Percentiles rank a stretch among this genome's conserved stretches.
Conservation (phyloP, 2,797 vertebrate genomes). For the Bradypus variegatus region DNA sequence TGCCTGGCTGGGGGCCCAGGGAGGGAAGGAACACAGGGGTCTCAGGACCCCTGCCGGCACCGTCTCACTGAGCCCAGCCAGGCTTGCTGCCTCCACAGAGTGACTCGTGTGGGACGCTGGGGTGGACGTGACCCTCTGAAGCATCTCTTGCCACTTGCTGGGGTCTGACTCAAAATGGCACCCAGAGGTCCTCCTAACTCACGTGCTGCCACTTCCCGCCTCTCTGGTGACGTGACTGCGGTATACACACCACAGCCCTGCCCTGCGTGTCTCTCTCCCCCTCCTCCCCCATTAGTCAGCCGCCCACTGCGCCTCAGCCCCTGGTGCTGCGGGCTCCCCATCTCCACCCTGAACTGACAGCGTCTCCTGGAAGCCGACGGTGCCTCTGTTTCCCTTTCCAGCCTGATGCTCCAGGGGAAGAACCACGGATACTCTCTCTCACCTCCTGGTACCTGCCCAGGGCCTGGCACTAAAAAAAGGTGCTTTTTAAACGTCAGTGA, state of each 20-base stretch:
- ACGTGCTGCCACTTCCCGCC: not conserved
- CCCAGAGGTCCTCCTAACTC: not conserved
- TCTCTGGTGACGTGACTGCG: no score
- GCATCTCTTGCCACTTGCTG: not conserved
- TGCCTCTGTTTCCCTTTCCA: not conserved
- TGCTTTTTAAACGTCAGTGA: not conserved
- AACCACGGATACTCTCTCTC: no score
- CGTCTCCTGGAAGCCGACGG: fast-evolving
- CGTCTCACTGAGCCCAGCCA: not conserved
- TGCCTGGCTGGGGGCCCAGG: not conserved
- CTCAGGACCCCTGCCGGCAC: not conserved
- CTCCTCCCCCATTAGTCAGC: not conserved
- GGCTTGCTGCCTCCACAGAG: not conserved
- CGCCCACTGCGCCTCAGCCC: not conserved
- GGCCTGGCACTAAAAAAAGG: not conserved
- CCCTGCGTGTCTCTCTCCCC: not conserved
- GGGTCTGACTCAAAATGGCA: not conserved
- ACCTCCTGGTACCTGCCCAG: no score
- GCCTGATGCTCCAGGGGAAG: not conserved
- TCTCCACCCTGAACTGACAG: not conserved
- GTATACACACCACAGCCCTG: not conserved
- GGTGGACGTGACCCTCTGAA: not conserved
- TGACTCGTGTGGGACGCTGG: not conserved
- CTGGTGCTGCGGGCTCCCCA: not conserved
- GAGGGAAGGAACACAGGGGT: not conserved